Conservation (phyloP, 2,113 vertebrate species). For the Condylura cristata region DNA sequence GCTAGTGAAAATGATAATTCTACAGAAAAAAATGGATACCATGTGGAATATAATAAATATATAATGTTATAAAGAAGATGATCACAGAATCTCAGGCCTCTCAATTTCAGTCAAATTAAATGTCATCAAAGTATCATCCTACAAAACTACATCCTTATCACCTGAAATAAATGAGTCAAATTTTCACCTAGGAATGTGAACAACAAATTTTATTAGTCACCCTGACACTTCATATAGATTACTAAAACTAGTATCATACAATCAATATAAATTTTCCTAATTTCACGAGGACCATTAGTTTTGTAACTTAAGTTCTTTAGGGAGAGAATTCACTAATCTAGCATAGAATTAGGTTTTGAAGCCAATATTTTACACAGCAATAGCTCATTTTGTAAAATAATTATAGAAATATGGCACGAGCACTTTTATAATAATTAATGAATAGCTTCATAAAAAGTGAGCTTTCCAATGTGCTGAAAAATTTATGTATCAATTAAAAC, state of each 20-base stretch:
- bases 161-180: neutral
- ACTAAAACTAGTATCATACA: neutral
- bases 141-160: constrained; percentile 7
- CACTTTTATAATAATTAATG: constrained; percentile 73
- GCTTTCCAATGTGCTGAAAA: constrained; percentile 62
- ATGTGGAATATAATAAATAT: neutral
- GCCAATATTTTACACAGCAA: constrained; percentile 70
- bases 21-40: neutral
- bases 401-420: constrained; percentile 64
- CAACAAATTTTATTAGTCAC: neutral
- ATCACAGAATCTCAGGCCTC: constrained; percentile 31
- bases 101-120: constrained; percentile 41
- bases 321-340: constrained; percentile 76
- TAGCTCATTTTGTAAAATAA: constrained; percentile 84
- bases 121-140: neutral
- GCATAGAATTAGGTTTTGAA: constrained; percentile 81
- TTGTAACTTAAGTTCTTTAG: constrained; percentile 33
- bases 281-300: constrained; percentile 66
- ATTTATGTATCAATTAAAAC: constrained; percentile 64
- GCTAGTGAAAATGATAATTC: neutral
- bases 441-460: constrained; percentile 67
- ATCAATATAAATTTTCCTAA: constrained; percentile 31
- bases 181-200: neutral
- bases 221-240: neutral
- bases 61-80: neutral